phyloP scores from a whole-genome alignment of 2,113 vertebrate genomes.

The Halichoeres trimaculatus region DNA sequence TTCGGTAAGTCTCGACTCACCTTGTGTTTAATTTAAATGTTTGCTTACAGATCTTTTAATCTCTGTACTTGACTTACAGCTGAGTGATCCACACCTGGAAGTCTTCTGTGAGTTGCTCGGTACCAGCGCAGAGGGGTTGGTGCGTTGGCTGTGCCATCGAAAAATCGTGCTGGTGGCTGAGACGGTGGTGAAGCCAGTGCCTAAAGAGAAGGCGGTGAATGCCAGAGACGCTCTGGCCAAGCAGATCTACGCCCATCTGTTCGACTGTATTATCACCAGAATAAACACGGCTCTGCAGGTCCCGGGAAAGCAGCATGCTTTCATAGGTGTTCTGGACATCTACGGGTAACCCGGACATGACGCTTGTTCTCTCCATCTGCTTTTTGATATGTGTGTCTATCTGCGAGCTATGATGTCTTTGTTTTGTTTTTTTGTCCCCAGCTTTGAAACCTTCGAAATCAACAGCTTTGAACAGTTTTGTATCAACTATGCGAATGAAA shows the following conservation, averaged over 20 bases:
- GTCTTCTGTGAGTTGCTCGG: slow-evolving; percentile 90
- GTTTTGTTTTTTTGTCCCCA: slow-evolving; percentile 63
- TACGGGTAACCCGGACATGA: slow-evolving; percentile 87
- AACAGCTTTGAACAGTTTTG: slow-evolving; percentile 99
- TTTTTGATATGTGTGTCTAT: neutral
- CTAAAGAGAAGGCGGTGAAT: slow-evolving; percentile 85
- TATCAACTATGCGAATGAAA: slow-evolving; percentile 99
- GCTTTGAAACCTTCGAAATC: slow-evolving; percentile 97
- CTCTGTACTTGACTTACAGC: slow-evolving; percentile 70
- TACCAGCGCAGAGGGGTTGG: slow-evolving; percentile 75
- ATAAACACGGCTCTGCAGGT: slow-evolving; percentile 91
- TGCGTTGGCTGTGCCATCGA: slow-evolving; percentile 90
- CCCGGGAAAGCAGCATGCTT: slow-evolving; percentile 90
- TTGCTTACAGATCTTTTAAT: neutral
- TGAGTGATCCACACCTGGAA: slow-evolving; percentile 85
- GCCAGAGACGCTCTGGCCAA: slow-evolving; percentile 94
- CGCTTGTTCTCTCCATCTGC: neutral
- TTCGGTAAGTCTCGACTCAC: slow-evolving; percentile 81
- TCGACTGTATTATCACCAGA: slow-evolving; percentile 90
- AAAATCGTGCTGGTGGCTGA: slow-evolving; percentile 89
- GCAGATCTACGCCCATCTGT: slow-evolving; percentile 94
- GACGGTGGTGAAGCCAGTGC: slow-evolving; percentile 91
- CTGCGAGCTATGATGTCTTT: neutral
- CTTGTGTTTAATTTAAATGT: neutral
- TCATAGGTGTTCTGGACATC: slow-evolving; percentile 98